Percentiles rank a stretch among this genome's conserved stretches.
Conservation (phyloP, 2,113 vertebrate genomes). For the Seriola rivoliana region DNA sequence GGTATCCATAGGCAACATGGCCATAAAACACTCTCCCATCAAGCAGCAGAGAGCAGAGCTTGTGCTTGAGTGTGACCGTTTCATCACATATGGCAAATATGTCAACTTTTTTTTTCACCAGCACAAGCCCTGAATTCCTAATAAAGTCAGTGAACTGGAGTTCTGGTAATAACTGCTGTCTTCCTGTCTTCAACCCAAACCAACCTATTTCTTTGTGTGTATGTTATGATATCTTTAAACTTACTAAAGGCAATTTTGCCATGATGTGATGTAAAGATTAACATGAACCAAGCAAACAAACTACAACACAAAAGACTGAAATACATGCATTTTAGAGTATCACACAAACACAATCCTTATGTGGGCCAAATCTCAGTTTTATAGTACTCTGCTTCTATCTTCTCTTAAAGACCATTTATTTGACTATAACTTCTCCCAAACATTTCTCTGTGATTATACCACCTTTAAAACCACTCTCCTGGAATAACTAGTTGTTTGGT, state of each 20-base stretch:
- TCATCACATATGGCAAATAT: slow-evolving; percentile 29
- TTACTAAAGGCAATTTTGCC: neutral
- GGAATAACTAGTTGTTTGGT: neutral
- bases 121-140: slow-evolving; percentile 37
- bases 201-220: neutral
- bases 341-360: neutral
- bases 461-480: neutral
- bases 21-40: slow-evolving; percentile 31
- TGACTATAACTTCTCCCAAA: neutral
- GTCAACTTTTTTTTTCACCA: neutral
- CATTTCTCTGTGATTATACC: neutral
- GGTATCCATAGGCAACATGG: slow-evolving; percentile 33
- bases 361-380: neutral
- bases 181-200: neutral
- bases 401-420: neutral
- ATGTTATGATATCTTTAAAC: neutral
- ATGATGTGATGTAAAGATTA: neutral
- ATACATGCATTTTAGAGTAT: neutral
- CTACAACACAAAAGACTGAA: neutral
- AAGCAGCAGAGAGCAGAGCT: slow-evolving; percentile 40
- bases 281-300: neutral
- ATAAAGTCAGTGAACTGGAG: slow-evolving; percentile 15
- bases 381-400: no score
- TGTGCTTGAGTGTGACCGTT: slow-evolving; percentile 36
- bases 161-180: neutral